These are phyloP conservation scores for Hippopotamyrus pictus DNA, from an alignment of 2,797 vertebrate species.

Conservation along the genomic window DNA sequence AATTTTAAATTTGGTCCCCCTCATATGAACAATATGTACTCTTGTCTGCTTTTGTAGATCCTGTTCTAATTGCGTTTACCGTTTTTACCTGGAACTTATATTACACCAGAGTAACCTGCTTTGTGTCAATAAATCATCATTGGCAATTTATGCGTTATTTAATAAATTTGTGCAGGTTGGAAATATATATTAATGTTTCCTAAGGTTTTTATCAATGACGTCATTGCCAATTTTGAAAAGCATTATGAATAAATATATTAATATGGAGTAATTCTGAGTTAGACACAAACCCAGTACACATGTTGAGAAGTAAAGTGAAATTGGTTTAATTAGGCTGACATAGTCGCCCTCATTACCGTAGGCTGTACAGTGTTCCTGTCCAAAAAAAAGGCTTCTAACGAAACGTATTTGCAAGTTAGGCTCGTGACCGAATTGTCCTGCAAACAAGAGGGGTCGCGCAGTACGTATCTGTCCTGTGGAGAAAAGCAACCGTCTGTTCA, in stretches of 20 bases:
- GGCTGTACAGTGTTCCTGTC: neutral
- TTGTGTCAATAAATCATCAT: neutral
- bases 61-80: neutral
- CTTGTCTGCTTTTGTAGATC: neutral
- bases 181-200: neutral
- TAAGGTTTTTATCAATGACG: neutral
- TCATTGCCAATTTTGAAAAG: conserved; percentile 6
- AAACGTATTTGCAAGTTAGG: conserved; percentile 2
- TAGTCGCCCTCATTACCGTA: neutral
- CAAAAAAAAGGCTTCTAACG: neutral
- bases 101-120: neutral
- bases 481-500: conserved; percentile 4
- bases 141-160: neutral
- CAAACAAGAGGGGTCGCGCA: neutral
- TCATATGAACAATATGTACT: neutral
- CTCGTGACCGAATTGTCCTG: neutral
- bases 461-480: neutral
- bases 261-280: neutral
- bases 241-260: neutral
- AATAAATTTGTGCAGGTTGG: neutral
- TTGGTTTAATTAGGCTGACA: neutral
- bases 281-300: neutral
- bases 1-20: neutral
- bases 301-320: neutral
- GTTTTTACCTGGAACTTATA: neutral